phyloP scores from a whole-genome alignment of 2,113 vertebrate species.

The Otolemur garnettii region DNA sequence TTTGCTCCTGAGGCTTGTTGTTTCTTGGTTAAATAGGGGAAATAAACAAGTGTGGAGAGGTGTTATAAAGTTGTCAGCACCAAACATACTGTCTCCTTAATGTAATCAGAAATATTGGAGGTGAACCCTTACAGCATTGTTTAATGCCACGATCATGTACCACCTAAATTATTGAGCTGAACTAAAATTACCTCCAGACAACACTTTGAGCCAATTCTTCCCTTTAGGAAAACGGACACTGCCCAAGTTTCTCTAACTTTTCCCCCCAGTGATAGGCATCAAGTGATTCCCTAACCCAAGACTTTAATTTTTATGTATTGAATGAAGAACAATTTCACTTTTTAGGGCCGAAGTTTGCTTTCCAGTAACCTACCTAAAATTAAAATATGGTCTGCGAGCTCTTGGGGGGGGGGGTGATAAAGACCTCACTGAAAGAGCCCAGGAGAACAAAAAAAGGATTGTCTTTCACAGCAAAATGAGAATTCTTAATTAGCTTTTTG shows the following conservation, averaged over 20 bases:
- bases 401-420: background rate
- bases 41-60: background rate
- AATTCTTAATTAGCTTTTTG: background rate
- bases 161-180: background rate
- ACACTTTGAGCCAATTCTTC: background rate
- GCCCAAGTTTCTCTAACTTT: background rate
- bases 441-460: background rate
- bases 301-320: background rate
- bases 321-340: background rate
- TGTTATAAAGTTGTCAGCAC: background rate
- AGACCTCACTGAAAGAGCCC: background rate
- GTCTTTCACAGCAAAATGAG: background rate
- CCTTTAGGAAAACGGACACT: background rate
- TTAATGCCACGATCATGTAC: fast-evolving
- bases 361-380: background rate
- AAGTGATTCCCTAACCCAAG: background rate
- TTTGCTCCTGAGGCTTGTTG: background rate
- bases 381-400: background rate
- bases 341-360: background rate
- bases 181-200: too few relatives aligned
- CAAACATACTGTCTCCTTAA: background rate
- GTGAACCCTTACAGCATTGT: fast-evolving
- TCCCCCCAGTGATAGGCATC: background rate
- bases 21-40: background rate
- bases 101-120: background rate